Conservation (phyloP, 1,140 invertebrate species). For the Streblospio benedicti region DNA sequence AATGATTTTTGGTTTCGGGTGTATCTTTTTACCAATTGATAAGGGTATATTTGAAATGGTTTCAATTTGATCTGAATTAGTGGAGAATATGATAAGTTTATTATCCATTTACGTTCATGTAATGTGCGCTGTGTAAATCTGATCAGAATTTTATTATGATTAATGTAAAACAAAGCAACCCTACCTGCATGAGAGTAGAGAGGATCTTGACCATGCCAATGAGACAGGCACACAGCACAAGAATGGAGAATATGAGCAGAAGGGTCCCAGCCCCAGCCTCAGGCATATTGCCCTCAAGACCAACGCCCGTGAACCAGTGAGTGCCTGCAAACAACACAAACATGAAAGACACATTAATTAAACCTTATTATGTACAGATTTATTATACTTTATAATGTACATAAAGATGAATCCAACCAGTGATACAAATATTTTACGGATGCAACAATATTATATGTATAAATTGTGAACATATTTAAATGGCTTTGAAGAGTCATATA, state of each 20-base stretch:
- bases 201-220: conserved; percentile 56
- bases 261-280: conserved; percentile 47
- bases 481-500: neutral
- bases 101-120: neutral
- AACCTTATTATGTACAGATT: conserved; percentile 6
- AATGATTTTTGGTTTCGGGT: no score
- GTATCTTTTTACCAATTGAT: neutral
- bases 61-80: no score
- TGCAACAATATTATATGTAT: neutral
- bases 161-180: no score
- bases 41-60: no score
- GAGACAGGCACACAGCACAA: conserved; percentile 52
- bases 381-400: neutral
- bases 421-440: neutral
- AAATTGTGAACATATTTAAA: neutral
- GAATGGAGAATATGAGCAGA: conserved; percentile 49
- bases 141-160: no score
- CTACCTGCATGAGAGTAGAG: conserved; percentile 43
- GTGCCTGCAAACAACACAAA: conserved; percentile 18
- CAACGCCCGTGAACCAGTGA: conserved; percentile 17
- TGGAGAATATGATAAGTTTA: no score
- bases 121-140: no score
- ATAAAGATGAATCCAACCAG: neutral
- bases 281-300: conserved; percentile 21
- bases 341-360: neutral